Evolutionary conservation across 2,113 vertebrate species (phyloP).

Genomic region (Lepus timidus): DNA sequence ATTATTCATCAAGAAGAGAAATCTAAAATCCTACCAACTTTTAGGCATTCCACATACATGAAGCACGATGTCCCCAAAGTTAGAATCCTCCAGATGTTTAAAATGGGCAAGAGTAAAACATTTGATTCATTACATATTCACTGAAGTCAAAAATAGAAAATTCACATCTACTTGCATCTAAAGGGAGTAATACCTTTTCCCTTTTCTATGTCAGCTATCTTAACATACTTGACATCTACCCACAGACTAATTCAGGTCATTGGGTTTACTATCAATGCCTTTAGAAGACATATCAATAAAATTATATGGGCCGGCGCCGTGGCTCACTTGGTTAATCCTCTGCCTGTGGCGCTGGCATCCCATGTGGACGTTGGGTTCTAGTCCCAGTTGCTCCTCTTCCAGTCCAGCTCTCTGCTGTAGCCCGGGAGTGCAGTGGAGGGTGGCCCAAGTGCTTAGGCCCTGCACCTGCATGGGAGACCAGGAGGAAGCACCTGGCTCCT

Average conservation of each 20-base stretch:
- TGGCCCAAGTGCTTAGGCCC: no score
- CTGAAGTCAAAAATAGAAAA: conserved; percentile 7
- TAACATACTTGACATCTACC: not conserved
- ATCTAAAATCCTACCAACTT: conserved; percentile 19
- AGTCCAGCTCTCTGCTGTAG: no score
- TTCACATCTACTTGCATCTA: not conserved
- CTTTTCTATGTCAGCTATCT: not conserved
- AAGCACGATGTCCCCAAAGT: not conserved
- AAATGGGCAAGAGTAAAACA: conserved; percentile 39
- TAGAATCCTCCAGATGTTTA: conserved; percentile 51
- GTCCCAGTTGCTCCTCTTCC: no score
- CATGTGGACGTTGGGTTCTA: no score
- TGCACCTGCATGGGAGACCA: no score
- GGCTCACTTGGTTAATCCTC: no score
- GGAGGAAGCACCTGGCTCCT: no score
- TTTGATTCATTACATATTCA: conserved; percentile 7
- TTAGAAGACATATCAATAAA: not conserved
- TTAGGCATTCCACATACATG: not conserved
- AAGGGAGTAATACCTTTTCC: not conserved
- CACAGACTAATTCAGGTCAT: conserved; percentile 8
- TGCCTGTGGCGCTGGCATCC: no score
- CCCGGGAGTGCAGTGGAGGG: no score
- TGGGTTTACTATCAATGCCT: not conserved
- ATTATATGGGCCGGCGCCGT: not conserved
- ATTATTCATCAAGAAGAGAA: conserved; percentile 36